Conservation (phyloP, 92 coral and sea anemone species). For the Parazoanthus atlanticus region DNA sequence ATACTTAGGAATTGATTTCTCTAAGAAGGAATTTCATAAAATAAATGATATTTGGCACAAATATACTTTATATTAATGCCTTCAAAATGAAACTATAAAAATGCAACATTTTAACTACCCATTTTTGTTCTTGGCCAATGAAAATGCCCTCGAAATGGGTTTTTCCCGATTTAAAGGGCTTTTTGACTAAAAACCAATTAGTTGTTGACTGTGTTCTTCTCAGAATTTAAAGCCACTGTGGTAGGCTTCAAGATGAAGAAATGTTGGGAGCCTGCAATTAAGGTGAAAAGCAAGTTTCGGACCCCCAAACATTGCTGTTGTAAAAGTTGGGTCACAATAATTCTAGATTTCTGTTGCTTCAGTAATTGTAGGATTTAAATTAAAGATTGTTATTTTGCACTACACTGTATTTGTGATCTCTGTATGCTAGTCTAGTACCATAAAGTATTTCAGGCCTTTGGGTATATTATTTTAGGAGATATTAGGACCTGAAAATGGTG, state of each 20-base stretch:
- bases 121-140: not conserved
- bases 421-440: too few species aligned
- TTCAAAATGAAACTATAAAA: not conserved
- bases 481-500: too few species aligned
- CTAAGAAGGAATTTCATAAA: not conserved
- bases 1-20: not conserved
- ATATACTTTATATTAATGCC: not conserved
- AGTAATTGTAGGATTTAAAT: too few species aligned
- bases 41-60: not conserved
- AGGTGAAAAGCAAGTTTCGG: not conserved
- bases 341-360: too few species aligned
- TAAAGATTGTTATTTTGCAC: not conserved
- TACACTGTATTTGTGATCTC: not conserved
- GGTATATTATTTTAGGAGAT: too few species aligned
- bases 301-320: not conserved
- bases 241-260: not conserved
- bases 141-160: not conserved
- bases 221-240: not conserved
- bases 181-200: not conserved
- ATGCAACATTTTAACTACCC: not conserved
- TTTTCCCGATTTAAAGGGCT: not conserved
- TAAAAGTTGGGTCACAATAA: not conserved
- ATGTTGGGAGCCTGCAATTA: not conserved
- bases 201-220: not conserved
- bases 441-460: too few species aligned